Conservation (phyloP, 2,888 invertebrate species). For the Mythimna impura region DNA sequence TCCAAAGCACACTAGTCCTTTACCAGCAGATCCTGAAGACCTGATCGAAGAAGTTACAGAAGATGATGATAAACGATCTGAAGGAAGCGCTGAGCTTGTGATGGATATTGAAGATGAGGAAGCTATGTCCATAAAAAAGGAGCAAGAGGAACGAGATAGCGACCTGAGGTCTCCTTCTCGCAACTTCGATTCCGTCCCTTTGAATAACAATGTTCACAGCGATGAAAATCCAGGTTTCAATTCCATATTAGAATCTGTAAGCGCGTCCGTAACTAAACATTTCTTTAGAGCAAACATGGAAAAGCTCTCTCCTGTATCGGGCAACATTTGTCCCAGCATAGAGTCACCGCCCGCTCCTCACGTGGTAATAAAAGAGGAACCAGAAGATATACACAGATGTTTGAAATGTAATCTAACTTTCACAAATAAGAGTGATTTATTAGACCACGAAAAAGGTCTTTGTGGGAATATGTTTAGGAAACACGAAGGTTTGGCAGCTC, state of each 20-base stretch:
- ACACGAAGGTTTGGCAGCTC: slow-evolving; percentile 94
- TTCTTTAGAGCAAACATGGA: slow-evolving; percentile 93
- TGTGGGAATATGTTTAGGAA: slow-evolving; percentile 90
- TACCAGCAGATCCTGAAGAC: slow-evolving; percentile 90
- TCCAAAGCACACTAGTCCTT: slow-evolving; percentile 76
- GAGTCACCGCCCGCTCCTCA: slow-evolving; percentile 77
- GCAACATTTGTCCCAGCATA: slow-evolving; percentile 83
- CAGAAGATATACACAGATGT: slow-evolving; percentile 88
- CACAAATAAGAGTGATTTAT: slow-evolving; percentile 90
- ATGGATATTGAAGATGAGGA: slow-evolving; percentile 93
- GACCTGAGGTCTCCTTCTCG: slow-evolving; percentile 73
- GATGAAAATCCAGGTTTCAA: slow-evolving; percentile 91
- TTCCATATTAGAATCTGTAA: slow-evolving; percentile 93
- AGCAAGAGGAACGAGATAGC: slow-evolving; percentile 79
- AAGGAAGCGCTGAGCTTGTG: slow-evolving; percentile 91
- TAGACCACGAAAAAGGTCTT: slow-evolving; percentile 93
- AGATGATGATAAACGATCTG: slow-evolving; percentile 88
- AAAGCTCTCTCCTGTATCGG: slow-evolving; percentile 91
- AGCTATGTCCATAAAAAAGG: slow-evolving; percentile 85
- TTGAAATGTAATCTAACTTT: slow-evolving; percentile 91
- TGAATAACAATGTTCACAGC: slow-evolving; percentile 76
- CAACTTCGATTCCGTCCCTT: slow-evolving; percentile 79
- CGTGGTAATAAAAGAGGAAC: slow-evolving; percentile 81
- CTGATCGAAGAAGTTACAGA: slow-evolving; percentile 91
- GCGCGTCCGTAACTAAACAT: slow-evolving; percentile 93